These are phyloP conservation scores for Hypomecis punctinalis DNA, from an alignment of 2,888 invertebrate species.

Conservation along the genomic window DNA sequence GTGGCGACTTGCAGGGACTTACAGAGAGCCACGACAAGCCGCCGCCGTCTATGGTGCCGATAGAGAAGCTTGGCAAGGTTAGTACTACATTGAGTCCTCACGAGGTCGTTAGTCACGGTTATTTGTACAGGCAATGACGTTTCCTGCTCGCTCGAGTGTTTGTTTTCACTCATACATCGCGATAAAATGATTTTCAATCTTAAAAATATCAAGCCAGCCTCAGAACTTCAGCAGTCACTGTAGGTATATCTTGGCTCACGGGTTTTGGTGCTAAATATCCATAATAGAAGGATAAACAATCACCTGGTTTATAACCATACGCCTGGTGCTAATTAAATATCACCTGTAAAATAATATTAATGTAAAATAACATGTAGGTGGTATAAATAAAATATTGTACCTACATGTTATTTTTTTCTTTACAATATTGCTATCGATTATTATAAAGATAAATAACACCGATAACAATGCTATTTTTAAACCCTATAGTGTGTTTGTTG, in stretches of 20 bases:
- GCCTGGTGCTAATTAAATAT: too few species aligned
- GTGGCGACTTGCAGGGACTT: slow-evolving; percentile 87
- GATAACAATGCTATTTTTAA: too few species aligned
- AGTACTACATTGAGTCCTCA: slow-evolving; percentile 37
- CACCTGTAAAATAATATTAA: too few species aligned
- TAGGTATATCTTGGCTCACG: neutral
- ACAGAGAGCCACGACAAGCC: slow-evolving; percentile 80
- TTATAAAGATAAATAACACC: too few species aligned
- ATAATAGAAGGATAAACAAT: neutral
- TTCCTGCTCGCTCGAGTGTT: slow-evolving; percentile 43
- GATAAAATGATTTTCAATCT: slow-evolving; percentile 36
- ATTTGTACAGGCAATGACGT: slow-evolving; percentile 53
- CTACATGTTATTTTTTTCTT: too few species aligned
- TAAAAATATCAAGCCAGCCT: neutral
- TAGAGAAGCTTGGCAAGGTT: slow-evolving; percentile 91
- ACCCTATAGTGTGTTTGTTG: too few species aligned
- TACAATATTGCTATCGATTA: too few species aligned
- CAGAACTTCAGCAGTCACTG: neutral
- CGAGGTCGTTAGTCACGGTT: slow-evolving; percentile 44
- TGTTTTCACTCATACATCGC: slow-evolving; percentile 47
- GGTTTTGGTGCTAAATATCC: neutral
- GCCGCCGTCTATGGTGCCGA: slow-evolving; percentile 87
- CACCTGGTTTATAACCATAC: too few species aligned
- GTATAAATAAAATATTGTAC: too few species aligned
- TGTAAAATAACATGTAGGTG: too few species aligned